Evolutionary conservation across 1,140 invertebrate genomes (phyloP).

Genomic region (Cephus cinctus): DNA sequence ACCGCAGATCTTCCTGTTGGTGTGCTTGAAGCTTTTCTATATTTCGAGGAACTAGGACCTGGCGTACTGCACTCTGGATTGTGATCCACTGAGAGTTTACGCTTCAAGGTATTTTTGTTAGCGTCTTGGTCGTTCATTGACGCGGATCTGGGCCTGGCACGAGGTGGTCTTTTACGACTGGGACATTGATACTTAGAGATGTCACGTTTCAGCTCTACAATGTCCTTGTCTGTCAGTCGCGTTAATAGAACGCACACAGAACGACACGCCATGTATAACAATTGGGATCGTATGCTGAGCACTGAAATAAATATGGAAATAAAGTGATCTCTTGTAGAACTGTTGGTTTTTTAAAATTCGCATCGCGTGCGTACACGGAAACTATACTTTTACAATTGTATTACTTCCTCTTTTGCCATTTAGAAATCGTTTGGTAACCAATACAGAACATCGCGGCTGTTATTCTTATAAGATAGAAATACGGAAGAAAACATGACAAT

Average conservation of each 20-base stretch:
- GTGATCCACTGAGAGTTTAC: slow-evolving; percentile 20
- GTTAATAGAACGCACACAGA: slow-evolving; percentile 52
- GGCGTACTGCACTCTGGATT: background rate
- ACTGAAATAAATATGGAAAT: slow-evolving; percentile 27
- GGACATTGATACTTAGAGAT: slow-evolving; percentile 33
- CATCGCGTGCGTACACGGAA: too few species aligned
- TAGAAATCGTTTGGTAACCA: background rate
- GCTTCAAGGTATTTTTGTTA: slow-evolving; percentile 22
- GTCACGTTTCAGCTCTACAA: slow-evolving; percentile 42
- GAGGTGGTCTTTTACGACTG: slow-evolving; percentile 22
- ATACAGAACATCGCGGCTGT: background rate
- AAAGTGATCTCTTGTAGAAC: background rate
- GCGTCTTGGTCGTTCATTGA: too few species aligned
- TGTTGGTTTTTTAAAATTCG: slow-evolving; percentile 9
- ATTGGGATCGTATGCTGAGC: slow-evolving; percentile 41
- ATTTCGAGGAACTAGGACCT: background rate
- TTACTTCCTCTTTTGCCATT: background rate
- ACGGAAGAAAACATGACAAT: too few species aligned
- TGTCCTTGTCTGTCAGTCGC: slow-evolving; percentile 39
- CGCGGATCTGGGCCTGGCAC: slow-evolving; percentile 21
- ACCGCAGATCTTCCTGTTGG: slow-evolving; percentile 9
- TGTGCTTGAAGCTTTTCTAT: slow-evolving; percentile 19
- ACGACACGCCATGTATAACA: slow-evolving; percentile 47
- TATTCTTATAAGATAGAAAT: background rate
- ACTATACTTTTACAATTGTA: slow-evolving; percentile 3